These are phyloP conservation scores for Dorcus parallelipipedus DNA, from an alignment of 2,888 invertebrate genomes.

Conservation along the genomic window DNA sequence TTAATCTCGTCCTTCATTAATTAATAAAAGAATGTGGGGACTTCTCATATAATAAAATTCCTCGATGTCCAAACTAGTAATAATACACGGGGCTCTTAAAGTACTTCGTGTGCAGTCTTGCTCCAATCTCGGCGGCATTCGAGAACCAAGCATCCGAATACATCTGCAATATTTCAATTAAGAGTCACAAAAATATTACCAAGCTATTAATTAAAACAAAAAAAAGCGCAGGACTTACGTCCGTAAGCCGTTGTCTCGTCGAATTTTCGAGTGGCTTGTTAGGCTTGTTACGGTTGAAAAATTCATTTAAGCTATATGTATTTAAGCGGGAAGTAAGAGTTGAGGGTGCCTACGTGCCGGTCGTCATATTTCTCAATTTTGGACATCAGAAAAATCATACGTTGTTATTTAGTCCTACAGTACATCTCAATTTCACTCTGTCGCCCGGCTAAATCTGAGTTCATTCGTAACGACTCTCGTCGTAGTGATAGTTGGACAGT, in stretches of 20 bases:
- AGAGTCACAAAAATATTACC: neutral
- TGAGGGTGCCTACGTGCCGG: too few relatives aligned
- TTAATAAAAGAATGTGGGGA: neutral
- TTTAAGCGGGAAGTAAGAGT: too few relatives aligned
- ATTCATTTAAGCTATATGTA: too few relatives aligned
- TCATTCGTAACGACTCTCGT: too few relatives aligned
- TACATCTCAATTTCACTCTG: too few relatives aligned
- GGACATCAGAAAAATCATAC: too few relatives aligned
- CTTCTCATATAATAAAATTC: conserved; percentile 34
- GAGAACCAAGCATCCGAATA: conserved; percentile 72
- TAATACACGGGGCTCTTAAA: conserved; percentile 60
- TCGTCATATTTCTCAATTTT: too few relatives aligned
- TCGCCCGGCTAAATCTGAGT: too few relatives aligned
- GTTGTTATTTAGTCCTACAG: too few relatives aligned
- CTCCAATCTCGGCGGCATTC: conserved; percentile 61
- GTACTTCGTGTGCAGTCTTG: conserved; percentile 54
- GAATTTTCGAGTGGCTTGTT: conserved; percentile 37
- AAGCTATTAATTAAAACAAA: neutral
- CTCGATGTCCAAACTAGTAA: conserved; percentile 66
- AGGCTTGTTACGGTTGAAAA: too few relatives aligned
- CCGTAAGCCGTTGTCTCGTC: conserved; percentile 40
- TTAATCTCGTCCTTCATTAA: neutral
- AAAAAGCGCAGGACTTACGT: conserved; percentile 42
- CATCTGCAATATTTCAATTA: conserved; percentile 51
- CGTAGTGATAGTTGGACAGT: too few relatives aligned